These are phyloP conservation scores for Leptopilina clavipes DNA, from an alignment of 1,140 invertebrate genomes.

Conservation along the genomic window DNA sequence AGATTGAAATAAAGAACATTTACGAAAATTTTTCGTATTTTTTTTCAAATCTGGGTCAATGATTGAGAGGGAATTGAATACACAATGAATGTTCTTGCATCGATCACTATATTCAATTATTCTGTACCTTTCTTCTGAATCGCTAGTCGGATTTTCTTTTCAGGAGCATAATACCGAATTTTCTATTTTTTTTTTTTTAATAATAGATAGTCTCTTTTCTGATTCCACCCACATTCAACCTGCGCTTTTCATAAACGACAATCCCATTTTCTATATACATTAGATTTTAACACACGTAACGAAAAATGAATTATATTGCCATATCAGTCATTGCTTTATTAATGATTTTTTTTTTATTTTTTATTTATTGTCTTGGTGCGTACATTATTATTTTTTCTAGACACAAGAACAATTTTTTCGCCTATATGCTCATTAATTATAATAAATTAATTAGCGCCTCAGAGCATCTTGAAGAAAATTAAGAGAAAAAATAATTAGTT, in stretches of 20 bases:
- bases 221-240: constrained; percentile 24
- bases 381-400: constrained; percentile 1
- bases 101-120: constrained; percentile 19
- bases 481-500: neutral
- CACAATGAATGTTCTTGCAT: constrained; percentile 12
- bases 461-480: neutral
- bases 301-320: constrained; percentile 28
- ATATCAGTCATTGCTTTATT: constrained; percentile 24
- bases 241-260: constrained; percentile 24
- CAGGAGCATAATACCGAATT: constrained; percentile 33
- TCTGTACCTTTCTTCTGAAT: constrained; percentile 25
- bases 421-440: neutral
- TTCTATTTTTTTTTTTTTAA: neutral
- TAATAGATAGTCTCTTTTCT: constrained; percentile 26
- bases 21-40: neutral
- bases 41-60: constrained; percentile 6
- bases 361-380: constrained; percentile 7
- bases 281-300: neutral
- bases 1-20: neutral
- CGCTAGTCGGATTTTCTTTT: constrained; percentile 12
- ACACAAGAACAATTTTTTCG: constrained; percentile 6
- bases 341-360: neutral
- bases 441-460: neutral
- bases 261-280: neutral
- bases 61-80: constrained; percentile 16